Conservation (phyloP, 2,888 invertebrate genomes). For the Sinodicranocentrus sp. region DNA sequence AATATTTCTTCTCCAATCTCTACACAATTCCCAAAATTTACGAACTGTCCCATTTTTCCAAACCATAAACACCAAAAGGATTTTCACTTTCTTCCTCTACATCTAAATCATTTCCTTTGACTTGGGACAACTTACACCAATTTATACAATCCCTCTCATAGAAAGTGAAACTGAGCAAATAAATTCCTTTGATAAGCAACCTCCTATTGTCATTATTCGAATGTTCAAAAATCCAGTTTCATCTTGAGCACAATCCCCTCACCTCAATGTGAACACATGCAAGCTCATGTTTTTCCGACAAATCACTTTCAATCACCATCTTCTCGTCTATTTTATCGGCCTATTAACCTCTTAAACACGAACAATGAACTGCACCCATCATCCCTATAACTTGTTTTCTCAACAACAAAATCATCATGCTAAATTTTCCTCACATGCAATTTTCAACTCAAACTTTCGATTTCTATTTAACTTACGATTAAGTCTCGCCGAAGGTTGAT, state of each 20-base stretch:
- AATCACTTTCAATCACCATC: not conserved
- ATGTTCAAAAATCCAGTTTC: constrained; percentile 2
- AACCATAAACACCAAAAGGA: no score
- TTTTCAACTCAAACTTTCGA: constrained; percentile 10
- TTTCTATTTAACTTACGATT: constrained; percentile 58
- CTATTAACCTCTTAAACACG: constrained; percentile 74
- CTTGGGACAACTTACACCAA: no score
- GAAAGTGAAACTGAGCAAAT: no score
- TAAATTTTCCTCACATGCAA: not conserved
- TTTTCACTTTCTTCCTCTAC: no score
- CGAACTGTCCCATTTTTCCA: no score
- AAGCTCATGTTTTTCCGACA: not conserved
- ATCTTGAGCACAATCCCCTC: not conserved
- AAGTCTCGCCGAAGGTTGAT: constrained; percentile 56
- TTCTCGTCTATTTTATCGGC: constrained; percentile 69
- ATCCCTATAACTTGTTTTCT: no score
- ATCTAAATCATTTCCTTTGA: no score
- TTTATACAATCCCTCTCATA: no score
- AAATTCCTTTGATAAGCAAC: no score
- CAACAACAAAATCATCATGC: not conserved
- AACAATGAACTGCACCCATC: not conserved
- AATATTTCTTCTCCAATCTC: no score
- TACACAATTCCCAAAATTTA: no score
- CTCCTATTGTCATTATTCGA: not conserved
- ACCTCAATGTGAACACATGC: not conserved